Percentiles rank a stretch among this genome's conserved stretches.
Conservation (phyloP, 2,888 invertebrate genomes). For the Scaptomyza flava region DNA sequence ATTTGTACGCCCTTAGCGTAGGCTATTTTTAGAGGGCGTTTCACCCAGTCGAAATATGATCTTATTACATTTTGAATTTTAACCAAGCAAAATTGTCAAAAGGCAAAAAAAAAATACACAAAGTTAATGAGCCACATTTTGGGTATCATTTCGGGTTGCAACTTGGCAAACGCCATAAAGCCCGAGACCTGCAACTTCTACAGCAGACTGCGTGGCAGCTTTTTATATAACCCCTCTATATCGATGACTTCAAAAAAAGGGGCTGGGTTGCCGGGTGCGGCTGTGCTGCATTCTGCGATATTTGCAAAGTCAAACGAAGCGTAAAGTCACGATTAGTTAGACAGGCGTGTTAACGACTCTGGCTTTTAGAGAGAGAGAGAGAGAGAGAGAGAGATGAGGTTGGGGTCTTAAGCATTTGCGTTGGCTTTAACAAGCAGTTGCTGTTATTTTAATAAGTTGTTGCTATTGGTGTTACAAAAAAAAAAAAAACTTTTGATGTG, state of each 20-base stretch:
- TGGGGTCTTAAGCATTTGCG: conserved; percentile 7
- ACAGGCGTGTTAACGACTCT: conserved; percentile 81
- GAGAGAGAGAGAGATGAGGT: conserved; percentile 44
- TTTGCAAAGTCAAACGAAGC: conserved; percentile 83
- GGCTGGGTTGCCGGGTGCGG: background rate
- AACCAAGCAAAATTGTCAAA: conserved; percentile 18
- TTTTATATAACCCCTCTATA: conserved; percentile 49
- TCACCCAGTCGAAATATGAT: conserved; percentile 40
- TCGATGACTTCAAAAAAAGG: conserved; percentile 55
- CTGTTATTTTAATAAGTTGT: conserved; percentile 77
- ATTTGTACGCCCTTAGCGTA: conserved; percentile 38
- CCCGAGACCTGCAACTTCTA: conserved; percentile 25
- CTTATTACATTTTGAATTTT: conserved; percentile 55
- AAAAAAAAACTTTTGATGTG: conserved; percentile 71
- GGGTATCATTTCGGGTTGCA: conserved; percentile 70
- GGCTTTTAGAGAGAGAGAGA: conserved; percentile 49
- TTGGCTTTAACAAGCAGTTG: conserved; percentile 55
- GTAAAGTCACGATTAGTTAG: conserved; percentile 83
- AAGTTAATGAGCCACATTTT: conserved; percentile 81
- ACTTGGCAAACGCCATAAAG: conserved; percentile 45
- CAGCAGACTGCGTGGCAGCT: conserved; percentile 40
- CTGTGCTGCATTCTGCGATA: conserved; percentile 70
- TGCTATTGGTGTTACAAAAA: conserved; percentile 57
- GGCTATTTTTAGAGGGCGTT: background rate
- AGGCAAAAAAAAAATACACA: conserved; percentile 32